phyloP scores from a whole-genome alignment of 30 jellyfish, hydroid and myxozoan species.

The Chrysaora quinquecirrha region DNA sequence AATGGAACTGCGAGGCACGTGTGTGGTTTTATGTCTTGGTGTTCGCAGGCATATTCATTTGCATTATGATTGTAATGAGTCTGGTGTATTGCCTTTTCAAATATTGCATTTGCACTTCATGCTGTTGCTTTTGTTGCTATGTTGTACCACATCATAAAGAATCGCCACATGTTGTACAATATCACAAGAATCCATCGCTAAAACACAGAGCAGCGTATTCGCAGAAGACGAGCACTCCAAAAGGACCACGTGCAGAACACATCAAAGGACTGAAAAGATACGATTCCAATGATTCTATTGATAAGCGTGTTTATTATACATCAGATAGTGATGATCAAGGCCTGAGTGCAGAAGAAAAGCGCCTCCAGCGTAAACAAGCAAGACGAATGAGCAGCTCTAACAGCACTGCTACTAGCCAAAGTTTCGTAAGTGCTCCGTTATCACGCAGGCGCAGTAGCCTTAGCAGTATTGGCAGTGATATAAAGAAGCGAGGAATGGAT shows the following conservation, averaged over 20 bases:
- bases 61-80: slow-evolving; percentile 12
- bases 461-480: slow-evolving; percentile 55
- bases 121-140: slow-evolving; percentile 64
- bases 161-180: slow-evolving; percentile 24
- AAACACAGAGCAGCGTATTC: neutral
- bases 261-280: slow-evolving; percentile 5
- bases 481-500: slow-evolving; percentile 43
- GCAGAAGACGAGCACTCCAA: slow-evolving; percentile 18
- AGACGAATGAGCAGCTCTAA: slow-evolving; percentile 26
- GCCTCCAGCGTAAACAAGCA: neutral
- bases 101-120: slow-evolving; percentile 54
- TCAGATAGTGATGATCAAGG: slow-evolving; percentile 52
- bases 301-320: slow-evolving; percentile 25
- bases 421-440: slow-evolving; percentile 30
- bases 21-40: slow-evolving; percentile 58
- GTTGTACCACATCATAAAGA: slow-evolving; percentile 24
- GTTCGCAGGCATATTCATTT: slow-evolving; percentile 32
- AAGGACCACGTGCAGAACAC: slow-evolving; percentile 61
- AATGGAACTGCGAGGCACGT: slow-evolving; percentile 70
- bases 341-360: neutral
- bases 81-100: slow-evolving; percentile 37
- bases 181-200: slow-evolving; percentile 25
- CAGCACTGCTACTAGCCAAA: slow-evolving; percentile 60
- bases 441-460: slow-evolving; percentile 42
- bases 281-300: slow-evolving; percentile 27